Evolutionary conservation across 2,113 vertebrate species (phyloP).

Genomic region (Pygoscelis adeliae): DNA sequence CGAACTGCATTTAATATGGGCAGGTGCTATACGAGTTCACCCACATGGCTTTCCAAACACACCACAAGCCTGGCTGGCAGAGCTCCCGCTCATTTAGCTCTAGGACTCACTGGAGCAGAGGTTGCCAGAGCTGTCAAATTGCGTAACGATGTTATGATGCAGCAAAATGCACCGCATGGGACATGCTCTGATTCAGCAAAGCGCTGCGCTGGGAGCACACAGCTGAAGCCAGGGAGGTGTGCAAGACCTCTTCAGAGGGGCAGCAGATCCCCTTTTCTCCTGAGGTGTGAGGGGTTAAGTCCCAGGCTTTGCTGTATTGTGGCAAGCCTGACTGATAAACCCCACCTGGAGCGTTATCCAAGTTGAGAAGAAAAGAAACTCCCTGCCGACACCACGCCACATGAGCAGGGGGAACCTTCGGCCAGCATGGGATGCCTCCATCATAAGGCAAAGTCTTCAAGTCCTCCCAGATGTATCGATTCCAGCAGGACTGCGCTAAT

Average conservation of each 20-base stretch:
- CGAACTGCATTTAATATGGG: not conserved
- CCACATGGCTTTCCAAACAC: not conserved
- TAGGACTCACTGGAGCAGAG: conserved; percentile 25
- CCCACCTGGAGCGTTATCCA: not conserved
- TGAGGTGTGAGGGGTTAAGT: not conserved
- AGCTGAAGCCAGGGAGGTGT: not conserved
- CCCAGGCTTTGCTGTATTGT: not conserved
- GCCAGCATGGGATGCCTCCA: not conserved
- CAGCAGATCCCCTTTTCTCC: not conserved
- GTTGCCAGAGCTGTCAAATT: conserved; percentile 25
- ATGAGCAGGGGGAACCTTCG: not conserved
- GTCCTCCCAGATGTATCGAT: not conserved
- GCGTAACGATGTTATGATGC: not conserved
- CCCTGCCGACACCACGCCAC: fast-evolving
- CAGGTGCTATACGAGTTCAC: not conserved
- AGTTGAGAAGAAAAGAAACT: not conserved
- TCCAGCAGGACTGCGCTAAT: not conserved
- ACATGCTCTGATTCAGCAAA: not conserved
- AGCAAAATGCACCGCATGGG: not conserved
- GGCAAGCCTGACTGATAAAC: not conserved
- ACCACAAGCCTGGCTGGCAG: not conserved
- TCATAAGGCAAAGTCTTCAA: not conserved
- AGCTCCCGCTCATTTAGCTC: not conserved
- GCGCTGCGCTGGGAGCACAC: fast-evolving
- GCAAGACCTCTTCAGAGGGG: not conserved